phyloP scores from a whole-genome alignment of 1,140 invertebrate genomes.

The Asbolus verrucosus region DNA sequence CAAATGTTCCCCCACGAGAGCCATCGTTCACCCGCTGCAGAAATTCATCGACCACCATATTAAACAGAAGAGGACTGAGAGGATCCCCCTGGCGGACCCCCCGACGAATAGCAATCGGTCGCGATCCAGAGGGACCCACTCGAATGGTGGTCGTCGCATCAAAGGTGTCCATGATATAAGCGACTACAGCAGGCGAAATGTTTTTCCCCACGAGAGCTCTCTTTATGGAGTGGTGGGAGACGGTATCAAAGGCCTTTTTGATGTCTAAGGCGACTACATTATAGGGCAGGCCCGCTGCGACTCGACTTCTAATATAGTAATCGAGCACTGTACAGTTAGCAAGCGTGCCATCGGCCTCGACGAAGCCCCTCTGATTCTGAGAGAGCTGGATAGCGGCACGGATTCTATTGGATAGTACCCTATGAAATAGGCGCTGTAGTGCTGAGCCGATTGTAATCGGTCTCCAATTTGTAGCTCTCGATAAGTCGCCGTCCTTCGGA shows the following conservation, averaged over 20 bases:
- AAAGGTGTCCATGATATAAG: slow-evolving; percentile 21
- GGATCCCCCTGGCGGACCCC: slow-evolving; percentile 69
- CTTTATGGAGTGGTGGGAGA: slow-evolving; percentile 60
- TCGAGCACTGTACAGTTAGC: slow-evolving; percentile 44
- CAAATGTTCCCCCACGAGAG: not conserved
- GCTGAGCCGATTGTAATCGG: slow-evolving; percentile 51
- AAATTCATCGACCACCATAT: slow-evolving; percentile 65
- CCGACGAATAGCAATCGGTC: slow-evolving; percentile 53
- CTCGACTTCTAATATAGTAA: slow-evolving; percentile 10
- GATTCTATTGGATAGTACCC: slow-evolving; percentile 3
- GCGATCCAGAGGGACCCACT: slow-evolving; percentile 42
- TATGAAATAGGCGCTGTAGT: slow-evolving; percentile 38
- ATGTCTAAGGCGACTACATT: slow-evolving; percentile 61
- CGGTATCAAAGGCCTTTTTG: slow-evolving; percentile 63
- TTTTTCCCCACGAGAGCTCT: slow-evolving; percentile 52
- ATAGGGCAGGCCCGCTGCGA: not conserved
- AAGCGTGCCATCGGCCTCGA: slow-evolving; percentile 43
- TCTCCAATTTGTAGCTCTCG: slow-evolving; percentile 45
- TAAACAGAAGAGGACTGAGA: slow-evolving; percentile 66
- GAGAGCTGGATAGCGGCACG: not conserved
- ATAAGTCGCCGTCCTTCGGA: slow-evolving; percentile 51
- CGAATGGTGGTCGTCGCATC: slow-evolving; percentile 44
- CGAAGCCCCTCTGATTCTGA: slow-evolving; percentile 49
- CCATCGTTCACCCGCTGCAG: not conserved
- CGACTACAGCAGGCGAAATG: slow-evolving; percentile 46